Conservation (phyloP, 2,113 vertebrate species). For the Albula glossodonta region DNA sequence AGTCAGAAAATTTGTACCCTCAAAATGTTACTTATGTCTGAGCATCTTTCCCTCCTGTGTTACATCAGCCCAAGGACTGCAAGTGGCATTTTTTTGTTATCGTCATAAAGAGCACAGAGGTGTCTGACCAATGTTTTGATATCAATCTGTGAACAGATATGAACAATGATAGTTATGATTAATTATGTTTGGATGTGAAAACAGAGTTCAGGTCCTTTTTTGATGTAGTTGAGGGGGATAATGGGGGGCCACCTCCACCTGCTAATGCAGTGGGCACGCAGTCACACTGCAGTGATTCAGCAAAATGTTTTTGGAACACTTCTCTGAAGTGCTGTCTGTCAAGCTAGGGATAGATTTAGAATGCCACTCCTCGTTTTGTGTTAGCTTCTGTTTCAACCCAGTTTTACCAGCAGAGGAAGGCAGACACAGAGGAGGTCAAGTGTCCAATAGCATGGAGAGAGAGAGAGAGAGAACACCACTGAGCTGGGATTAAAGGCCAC, state of each 20-base stretch:
- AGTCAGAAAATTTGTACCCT: neutral
- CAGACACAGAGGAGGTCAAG: slow-evolving; percentile 52
- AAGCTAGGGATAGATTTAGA: slow-evolving; percentile 50
- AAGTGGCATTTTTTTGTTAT: slow-evolving; percentile 21
- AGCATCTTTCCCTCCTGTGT: slow-evolving; percentile 31
- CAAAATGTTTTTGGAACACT: slow-evolving; percentile 60
- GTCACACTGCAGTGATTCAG: slow-evolving; percentile 71
- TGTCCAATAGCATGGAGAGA: slow-evolving; percentile 35
- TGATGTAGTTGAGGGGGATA: slow-evolving; percentile 17
- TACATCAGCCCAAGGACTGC: neutral
- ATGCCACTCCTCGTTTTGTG: slow-evolving; percentile 60
- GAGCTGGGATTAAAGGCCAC: slow-evolving; percentile 22
- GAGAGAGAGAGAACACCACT: slow-evolving; percentile 6
- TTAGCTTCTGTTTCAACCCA: slow-evolving; percentile 69
- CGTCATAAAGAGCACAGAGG: slow-evolving; percentile 25
- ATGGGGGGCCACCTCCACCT: slow-evolving; percentile 44
- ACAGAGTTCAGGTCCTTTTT: neutral
- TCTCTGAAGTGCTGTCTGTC: slow-evolving; percentile 59
- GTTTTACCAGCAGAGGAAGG: slow-evolving; percentile 61
- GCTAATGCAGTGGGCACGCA: slow-evolving; percentile 51
- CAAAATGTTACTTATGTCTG: slow-evolving; percentile 20
- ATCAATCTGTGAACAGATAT: neutral
- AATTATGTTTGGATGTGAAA: neutral
- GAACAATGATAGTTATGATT: neutral
- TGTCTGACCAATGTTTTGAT: neutral